Conservation (phyloP, 2,797 vertebrate genomes). For the Psittacula derbiana region DNA sequence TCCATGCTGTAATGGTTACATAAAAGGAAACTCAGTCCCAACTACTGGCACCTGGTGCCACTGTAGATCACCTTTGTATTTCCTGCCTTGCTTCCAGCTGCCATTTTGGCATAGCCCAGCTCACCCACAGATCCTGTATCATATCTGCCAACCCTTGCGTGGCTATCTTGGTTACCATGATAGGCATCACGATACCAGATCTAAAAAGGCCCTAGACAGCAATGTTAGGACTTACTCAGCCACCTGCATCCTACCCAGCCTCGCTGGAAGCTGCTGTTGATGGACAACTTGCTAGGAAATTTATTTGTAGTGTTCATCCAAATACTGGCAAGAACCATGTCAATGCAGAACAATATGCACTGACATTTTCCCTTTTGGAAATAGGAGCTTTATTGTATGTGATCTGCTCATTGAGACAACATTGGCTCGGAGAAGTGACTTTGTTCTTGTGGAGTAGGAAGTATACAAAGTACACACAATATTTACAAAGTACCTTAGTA, state of each 20-base stretch:
- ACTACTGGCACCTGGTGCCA: rapidly evolving
- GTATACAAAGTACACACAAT: neutral
- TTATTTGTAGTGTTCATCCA: neutral
- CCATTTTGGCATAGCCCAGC: neutral
- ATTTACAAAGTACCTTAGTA: slow-evolving; percentile 23
- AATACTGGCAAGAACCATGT: neutral
- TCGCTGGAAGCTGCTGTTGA: neutral
- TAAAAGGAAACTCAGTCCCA: neutral
- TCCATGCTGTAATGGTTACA: neutral
- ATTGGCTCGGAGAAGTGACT: neutral
- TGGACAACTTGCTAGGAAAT: neutral
- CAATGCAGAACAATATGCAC: neutral
- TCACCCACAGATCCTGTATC: neutral
- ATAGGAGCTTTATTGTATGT: neutral
- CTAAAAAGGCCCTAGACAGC: neutral
- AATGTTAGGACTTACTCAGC: neutral
- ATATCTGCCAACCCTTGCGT: neutral
- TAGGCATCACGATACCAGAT: rapidly evolving
- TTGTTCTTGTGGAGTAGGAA: slow-evolving; percentile 12
- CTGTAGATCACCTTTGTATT: neutral
- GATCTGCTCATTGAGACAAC: neutral
- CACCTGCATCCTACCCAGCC: neutral
- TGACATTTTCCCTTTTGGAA: rapidly evolving
- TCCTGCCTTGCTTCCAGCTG: neutral
- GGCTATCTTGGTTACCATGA: neutral